Conservation (phyloP, 2,888 invertebrate species). For the Tetragonula carbonaria region DNA sequence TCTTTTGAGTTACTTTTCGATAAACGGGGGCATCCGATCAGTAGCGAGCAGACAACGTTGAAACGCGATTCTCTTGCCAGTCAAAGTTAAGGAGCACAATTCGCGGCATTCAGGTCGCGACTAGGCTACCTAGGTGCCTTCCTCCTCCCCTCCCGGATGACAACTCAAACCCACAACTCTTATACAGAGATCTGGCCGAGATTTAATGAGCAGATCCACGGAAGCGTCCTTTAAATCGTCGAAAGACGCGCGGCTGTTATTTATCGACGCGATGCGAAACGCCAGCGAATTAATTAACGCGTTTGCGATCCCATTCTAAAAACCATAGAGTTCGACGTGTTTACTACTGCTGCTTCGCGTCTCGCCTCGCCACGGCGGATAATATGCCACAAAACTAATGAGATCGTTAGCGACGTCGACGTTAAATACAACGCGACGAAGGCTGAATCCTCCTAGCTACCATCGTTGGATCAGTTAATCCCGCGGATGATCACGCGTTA, state of each 20-base stretch:
- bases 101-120: constrained; percentile 1
- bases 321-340: constrained; percentile 13
- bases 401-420: constrained; percentile 65
- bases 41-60: neutral
- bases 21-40: neutral
- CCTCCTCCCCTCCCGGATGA: neutral
- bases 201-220: constrained; percentile 51
- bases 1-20: neutral
- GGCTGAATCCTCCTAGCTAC: neutral
- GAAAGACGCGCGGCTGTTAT: constrained; percentile 19
- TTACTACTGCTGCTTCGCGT: neutral
- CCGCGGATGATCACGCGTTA: constrained; percentile 42
- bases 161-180: neutral
- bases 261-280: constrained; percentile 10
- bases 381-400: constrained; percentile 62
- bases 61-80: neutral
- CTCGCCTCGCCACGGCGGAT: constrained; percentile 25
- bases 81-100: neutral
- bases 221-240: constrained; percentile 31
- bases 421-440: constrained; percentile 25
- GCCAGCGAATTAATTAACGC: constrained; percentile 66
- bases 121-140: constrained; percentile 8
- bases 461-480: constrained; percentile 49
- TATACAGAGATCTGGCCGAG: neutral
- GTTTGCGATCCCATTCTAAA: constrained; percentile 55